Percentiles rank a stretch among this genome's conserved stretches.
Evolutionary conservation across 35 echinoderm and acorn worm species (phyloP).

Genomic region (Chiridota heheva): DNA sequence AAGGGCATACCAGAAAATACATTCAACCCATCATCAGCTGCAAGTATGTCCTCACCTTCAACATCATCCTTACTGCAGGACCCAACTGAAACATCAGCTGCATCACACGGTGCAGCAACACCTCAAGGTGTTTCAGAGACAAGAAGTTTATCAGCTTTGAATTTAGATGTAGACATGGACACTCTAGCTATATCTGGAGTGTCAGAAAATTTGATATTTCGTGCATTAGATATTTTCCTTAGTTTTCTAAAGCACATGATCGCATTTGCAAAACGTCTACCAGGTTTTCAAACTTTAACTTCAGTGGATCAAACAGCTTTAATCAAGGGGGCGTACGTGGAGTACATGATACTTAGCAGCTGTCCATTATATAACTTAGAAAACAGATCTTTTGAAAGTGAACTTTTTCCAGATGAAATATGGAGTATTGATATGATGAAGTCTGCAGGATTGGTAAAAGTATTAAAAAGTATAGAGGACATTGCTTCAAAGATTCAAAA

Average conservation of each 20-base stretch:
- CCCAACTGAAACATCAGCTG: too few species aligned
- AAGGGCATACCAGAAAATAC: too few species aligned
- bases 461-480: not conserved
- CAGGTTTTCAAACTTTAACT: slow-evolving; percentile 50
- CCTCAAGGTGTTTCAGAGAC: too few species aligned
- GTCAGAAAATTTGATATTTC: slow-evolving; percentile 23
- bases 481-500: slow-evolving; percentile 60
- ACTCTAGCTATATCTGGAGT: too few species aligned
- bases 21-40: too few species aligned
- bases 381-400: slow-evolving; percentile 50
- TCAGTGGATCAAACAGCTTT: slow-evolving; percentile 76
- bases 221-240: slow-evolving; percentile 72
- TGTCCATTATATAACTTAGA: slow-evolving; percentile 55
- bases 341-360: slow-evolving; percentile 67
- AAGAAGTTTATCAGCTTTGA: too few species aligned
- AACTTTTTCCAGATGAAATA: slow-evolving; percentile 34
- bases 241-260: slow-evolving; percentile 80
- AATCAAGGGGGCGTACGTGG: slow-evolving; percentile 72
- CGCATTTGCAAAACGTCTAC: slow-evolving; percentile 69
- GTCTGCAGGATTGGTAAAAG: slow-evolving; percentile 47
- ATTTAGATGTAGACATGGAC: too few species aligned
- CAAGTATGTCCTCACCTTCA: too few species aligned
- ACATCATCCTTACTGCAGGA: too few species aligned
- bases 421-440: slow-evolving; percentile 30
- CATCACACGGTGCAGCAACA: too few species aligned